phyloP scores from a whole-genome alignment of 1,140 invertebrate genomes.

The Medauroidea extradentata region DNA sequence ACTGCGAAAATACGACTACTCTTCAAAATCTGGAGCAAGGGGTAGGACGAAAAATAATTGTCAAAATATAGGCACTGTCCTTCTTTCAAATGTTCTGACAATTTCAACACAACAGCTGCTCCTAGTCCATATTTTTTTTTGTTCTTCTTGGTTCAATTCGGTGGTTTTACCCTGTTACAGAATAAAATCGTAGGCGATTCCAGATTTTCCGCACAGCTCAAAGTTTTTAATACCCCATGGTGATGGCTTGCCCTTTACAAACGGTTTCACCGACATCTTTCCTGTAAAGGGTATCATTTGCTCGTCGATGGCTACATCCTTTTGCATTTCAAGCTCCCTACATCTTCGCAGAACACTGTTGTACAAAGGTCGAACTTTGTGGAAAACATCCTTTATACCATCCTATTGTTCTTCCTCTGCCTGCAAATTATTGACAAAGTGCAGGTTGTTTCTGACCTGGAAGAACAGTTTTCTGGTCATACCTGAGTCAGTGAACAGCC shows the following conservation, averaged over 20 bases:
- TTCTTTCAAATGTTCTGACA: slow-evolving; percentile 19
- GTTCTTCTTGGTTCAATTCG: slow-evolving; percentile 20
- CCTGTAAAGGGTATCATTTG: slow-evolving; percentile 32
- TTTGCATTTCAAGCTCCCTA: slow-evolving; percentile 21
- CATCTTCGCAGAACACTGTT: slow-evolving; percentile 27
- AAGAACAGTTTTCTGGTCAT: too few species aligned
- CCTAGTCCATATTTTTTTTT: slow-evolving; percentile 23
- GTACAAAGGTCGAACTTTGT: slow-evolving; percentile 31
- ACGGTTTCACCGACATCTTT: slow-evolving; percentile 24
- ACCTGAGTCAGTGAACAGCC: too few species aligned
- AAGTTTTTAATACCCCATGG: slow-evolving; percentile 23
- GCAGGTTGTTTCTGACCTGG: too few species aligned
- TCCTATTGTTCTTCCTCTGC: too few species aligned
- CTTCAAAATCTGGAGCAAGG: slow-evolving; percentile 37
- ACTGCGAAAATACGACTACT: slow-evolving; percentile 36
- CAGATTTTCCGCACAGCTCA: slow-evolving; percentile 5
- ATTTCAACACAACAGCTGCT: slow-evolving; percentile 22
- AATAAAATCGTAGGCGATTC: slow-evolving; percentile 27
- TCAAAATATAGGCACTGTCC: slow-evolving; percentile 23
- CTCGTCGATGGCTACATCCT: slow-evolving; percentile 27
- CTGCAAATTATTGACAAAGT: too few species aligned
- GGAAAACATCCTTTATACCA: slow-evolving; percentile 26
- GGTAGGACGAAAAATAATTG: slow-evolving; percentile 35
- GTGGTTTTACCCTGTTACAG: slow-evolving; percentile 30
- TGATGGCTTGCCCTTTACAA: slow-evolving; percentile 27